Percentiles rank a stretch among this genome's conserved stretches.
Evolutionary conservation across 2,113 vertebrate genomes (phyloP).

Genomic region (Loxodonta africana): DNA sequence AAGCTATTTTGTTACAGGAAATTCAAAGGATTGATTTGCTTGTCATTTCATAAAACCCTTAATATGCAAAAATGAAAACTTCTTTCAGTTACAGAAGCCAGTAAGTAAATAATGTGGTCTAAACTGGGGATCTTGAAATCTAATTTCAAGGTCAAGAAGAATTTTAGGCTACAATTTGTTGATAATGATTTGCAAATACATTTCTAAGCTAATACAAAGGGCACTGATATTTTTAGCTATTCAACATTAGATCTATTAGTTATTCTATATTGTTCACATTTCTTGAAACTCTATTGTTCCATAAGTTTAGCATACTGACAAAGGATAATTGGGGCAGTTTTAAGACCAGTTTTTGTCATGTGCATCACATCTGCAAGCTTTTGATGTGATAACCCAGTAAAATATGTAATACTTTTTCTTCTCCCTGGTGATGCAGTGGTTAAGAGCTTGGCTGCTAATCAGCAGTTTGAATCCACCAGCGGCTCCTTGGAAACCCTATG

Average conservation of each 20-base stretch:
- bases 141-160: conserved; percentile 70
- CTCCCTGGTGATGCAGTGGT: neutral
- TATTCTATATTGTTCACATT: conserved; percentile 67
- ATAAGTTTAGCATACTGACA: conserved; percentile 62
- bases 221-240: conserved; percentile 52
- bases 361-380: conserved; percentile 12
- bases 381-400: conserved; percentile 17
- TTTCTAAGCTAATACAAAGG: conserved; percentile 70
- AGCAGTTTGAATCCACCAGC: too few relatives aligned
- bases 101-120: conserved; percentile 53
- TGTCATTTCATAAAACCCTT: conserved; percentile 58
- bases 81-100: conserved; percentile 39
- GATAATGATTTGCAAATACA: conserved; percentile 59
- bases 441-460: too few relatives aligned
- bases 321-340: conserved; percentile 60
- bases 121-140: conserved; percentile 64
- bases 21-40: conserved; percentile 61
- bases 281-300: conserved; percentile 63
- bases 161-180: conserved; percentile 67
- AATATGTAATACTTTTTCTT: neutral
- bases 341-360: conserved; percentile 58
- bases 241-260: conserved; percentile 40
- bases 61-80: conserved; percentile 69
- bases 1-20: conserved; percentile 43
- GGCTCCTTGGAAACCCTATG: too few relatives aligned